Conservation (phyloP, 64 coral and sea anemone species). For the Montipora cactus region DNA sequence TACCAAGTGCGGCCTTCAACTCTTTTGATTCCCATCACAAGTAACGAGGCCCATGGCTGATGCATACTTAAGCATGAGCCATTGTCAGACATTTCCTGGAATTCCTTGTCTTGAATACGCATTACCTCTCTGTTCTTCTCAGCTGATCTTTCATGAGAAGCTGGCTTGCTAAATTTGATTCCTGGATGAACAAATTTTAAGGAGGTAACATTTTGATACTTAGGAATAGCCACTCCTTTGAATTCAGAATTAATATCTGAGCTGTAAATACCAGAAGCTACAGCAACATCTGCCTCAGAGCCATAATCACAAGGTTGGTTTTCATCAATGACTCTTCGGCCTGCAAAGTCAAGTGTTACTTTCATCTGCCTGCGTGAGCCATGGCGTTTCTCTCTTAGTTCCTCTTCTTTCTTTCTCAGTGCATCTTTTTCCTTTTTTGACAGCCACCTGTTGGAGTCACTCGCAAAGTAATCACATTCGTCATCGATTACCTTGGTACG, state of each 20-base stretch:
- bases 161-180: neutral
- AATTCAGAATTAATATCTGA: slow-evolving; percentile 12
- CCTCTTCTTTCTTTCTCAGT: slow-evolving; percentile 85
- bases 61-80: slow-evolving; percentile 98
- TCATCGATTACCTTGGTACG: slow-evolving; percentile 98
- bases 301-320: slow-evolving; percentile 53
- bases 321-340: slow-evolving; percentile 88
- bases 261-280: slow-evolving; percentile 12
- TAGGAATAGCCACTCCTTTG: neutral
- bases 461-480: slow-evolving; percentile 97
- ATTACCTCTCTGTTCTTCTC: slow-evolving; percentile 34
- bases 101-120: slow-evolving; percentile 94
- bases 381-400: slow-evolving; percentile 80
- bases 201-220: neutral
- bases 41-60: slow-evolving; percentile 96
- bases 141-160: neutral
- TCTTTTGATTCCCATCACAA: slow-evolving; percentile 92
- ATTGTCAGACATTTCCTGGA: slow-evolving; percentile 93
- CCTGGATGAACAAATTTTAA: slow-evolving; percentile 39
- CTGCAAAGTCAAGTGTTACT: slow-evolving; percentile 96
- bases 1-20: slow-evolving; percentile 97
- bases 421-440: slow-evolving; percentile 75
- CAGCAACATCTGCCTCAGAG: slow-evolving; percentile 23
- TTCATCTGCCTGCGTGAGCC: slow-evolving; percentile 84
- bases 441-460: slow-evolving; percentile 88